Percentiles rank a stretch among this genome's conserved stretches.
Conservation (phyloP, 2,113 vertebrate species). For the Centrocercus urophasianus region DNA sequence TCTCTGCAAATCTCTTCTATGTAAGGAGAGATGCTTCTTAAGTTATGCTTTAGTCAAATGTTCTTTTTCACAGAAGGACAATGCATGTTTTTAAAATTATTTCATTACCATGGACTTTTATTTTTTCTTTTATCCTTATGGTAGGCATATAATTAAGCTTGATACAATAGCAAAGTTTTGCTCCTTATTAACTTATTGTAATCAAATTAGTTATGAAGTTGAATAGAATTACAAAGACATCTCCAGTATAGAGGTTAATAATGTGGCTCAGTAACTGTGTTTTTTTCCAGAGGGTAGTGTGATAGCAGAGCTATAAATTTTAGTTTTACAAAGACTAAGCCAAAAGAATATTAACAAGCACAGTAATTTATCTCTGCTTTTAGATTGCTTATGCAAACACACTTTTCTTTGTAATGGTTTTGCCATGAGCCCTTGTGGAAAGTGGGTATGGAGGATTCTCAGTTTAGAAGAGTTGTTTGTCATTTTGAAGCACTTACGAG, state of each 20-base stretch:
- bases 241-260: not conserved
- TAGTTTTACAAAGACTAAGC: not conserved
- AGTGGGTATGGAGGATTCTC: not conserved
- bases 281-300: not conserved
- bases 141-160: not conserved
- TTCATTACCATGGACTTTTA: slow-evolving; percentile 6
- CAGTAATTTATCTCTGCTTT: not conserved
- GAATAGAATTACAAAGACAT: not conserved
- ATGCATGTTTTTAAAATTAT: not conserved
- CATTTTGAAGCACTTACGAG: not conserved
- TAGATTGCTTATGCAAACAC: not conserved
- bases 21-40: not conserved
- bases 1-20: not conserved
- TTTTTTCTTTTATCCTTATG: not conserved
- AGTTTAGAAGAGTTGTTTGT: not conserved
- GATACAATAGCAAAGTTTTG: slow-evolving; percentile 8
- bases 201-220: not conserved
- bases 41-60: not conserved
- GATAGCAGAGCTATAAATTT: not conserved
- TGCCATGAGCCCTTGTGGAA: not conserved
- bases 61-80: not conserved
- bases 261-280: not conserved
- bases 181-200: not conserved
- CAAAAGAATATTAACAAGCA: not conserved
- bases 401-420: not conserved